Evolutionary conservation across 2,888 invertebrate genomes (phyloP).

Genomic region (Cryptocheilus praepositus): DNA sequence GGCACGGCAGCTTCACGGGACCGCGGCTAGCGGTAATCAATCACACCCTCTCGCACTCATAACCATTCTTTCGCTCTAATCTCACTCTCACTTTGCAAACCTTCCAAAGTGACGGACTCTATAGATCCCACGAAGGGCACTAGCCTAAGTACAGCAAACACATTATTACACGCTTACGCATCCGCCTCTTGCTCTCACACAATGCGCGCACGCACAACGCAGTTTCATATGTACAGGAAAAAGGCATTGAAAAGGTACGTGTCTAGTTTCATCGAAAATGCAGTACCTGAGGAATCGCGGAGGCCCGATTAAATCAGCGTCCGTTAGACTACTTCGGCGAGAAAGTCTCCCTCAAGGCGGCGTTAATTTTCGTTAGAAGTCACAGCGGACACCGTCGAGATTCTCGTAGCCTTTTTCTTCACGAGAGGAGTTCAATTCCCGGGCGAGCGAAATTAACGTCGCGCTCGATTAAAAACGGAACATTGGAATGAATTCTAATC

Average conservation of each 20-base stretch:
- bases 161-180: conserved; percentile 9
- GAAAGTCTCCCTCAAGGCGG: no score
- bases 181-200: no score
- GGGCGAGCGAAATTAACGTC: conserved; percentile 8
- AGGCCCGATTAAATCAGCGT: no score
- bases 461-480: conserved; percentile 33
- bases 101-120: conserved; percentile 15
- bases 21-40: conserved; percentile 62
- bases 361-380: no score
- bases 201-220: not conserved
- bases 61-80: conserved; percentile 16
- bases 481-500: conserved; percentile 31
- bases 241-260: no score
- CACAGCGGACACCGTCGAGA: no score
- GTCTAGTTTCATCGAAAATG: no score
- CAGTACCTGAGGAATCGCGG: no score
- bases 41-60: conserved; percentile 15
- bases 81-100: conserved; percentile 4
- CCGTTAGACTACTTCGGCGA: no score
- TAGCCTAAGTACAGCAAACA: conserved; percentile 39
- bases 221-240: not conserved
- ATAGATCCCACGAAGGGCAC: conserved; percentile 22
- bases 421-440: conserved; percentile 21
- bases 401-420: not conserved
- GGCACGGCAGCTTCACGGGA: conserved; percentile 73